phyloP scores from a whole-genome alignment of 2,113 vertebrate species.

The Clarias batrachus region DNA sequence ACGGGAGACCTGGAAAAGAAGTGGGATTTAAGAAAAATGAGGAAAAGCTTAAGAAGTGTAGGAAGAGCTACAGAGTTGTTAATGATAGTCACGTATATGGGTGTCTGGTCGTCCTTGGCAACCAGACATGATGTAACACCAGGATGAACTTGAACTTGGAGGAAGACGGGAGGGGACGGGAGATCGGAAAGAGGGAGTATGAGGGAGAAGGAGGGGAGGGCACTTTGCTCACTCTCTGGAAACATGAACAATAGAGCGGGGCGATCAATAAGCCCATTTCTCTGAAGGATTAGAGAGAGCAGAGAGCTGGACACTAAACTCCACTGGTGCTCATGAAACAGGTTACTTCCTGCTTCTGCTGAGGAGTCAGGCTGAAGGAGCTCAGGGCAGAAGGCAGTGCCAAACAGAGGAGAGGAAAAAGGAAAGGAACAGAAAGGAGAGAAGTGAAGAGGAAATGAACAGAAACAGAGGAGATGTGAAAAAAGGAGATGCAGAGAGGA shows the following conservation, averaged over 20 bases:
- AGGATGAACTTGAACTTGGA: slow-evolving; percentile 96
- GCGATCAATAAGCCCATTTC: slow-evolving; percentile 92
- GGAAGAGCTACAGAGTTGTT: slow-evolving; percentile 76
- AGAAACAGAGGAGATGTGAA: not conserved
- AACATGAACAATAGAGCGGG: slow-evolving; percentile 92
- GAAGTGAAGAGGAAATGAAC: not conserved
- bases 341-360: slow-evolving; percentile 56
- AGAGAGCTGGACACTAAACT: slow-evolving; percentile 78
- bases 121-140: slow-evolving; percentile 99
- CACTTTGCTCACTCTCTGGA: slow-evolving; percentile 72
- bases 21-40: slow-evolving; percentile 45
- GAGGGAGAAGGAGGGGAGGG: slow-evolving; percentile 48
- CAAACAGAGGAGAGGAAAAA: not conserved
- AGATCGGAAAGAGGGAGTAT: slow-evolving; percentile 31
- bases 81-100: slow-evolving; percentile 96
- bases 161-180: slow-evolving; percentile 58
- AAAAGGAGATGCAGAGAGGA: not conserved
- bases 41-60: slow-evolving; percentile 74
- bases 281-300: slow-evolving; percentile 91
- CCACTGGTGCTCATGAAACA: slow-evolving; percentile 69
- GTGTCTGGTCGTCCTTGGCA: slow-evolving; percentile 94
- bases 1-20: slow-evolving; percentile 59
- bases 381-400: slow-evolving; percentile 53
- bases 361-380: slow-evolving; percentile 48
- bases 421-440: not conserved